Conservation (phyloP, 2,797 vertebrate genomes). For the Podarcis siculus region DNA sequence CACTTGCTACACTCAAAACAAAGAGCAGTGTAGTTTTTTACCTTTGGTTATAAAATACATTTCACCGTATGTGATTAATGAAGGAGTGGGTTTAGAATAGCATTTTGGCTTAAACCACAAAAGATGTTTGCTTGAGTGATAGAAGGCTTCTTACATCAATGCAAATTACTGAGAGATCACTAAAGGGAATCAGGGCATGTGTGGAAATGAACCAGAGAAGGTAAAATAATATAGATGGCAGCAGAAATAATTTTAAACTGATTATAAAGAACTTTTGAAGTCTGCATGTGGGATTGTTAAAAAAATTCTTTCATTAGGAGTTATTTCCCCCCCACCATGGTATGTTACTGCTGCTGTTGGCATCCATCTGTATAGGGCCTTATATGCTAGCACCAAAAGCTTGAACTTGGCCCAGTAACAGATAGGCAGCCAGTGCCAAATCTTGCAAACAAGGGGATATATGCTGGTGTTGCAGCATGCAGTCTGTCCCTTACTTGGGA, state of each 20-base stretch:
- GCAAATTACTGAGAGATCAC: neutral
- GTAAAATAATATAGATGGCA: neutral
- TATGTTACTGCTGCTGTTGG: no score
- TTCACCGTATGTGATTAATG: slow-evolving; percentile 8
- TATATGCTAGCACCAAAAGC: no score
- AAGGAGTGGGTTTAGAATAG: slow-evolving; percentile 9
- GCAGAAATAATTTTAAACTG: neutral
- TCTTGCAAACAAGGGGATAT: no score
- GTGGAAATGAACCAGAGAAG: neutral
- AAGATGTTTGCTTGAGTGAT: neutral
- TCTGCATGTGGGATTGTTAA: neutral
- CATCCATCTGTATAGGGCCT: no score
- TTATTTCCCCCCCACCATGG: neutral
- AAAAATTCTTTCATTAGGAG: neutral
- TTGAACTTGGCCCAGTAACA: no score
- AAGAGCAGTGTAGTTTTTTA: slow-evolving; percentile 12
- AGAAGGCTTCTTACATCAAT: neutral
- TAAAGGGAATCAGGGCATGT: neutral
- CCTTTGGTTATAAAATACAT: slow-evolving; percentile 14
- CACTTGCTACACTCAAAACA: neutral
- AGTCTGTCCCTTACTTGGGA: no score
- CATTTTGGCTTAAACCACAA: neutral
- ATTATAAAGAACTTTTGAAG: neutral
- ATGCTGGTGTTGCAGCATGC: no score
- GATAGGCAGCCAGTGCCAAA: no score